A percentile compares a stretch with the other conserved stretches of the same genome.
Conservation (phyloP, 1,140 invertebrate species). For the Tetraneura akinire region DNA sequence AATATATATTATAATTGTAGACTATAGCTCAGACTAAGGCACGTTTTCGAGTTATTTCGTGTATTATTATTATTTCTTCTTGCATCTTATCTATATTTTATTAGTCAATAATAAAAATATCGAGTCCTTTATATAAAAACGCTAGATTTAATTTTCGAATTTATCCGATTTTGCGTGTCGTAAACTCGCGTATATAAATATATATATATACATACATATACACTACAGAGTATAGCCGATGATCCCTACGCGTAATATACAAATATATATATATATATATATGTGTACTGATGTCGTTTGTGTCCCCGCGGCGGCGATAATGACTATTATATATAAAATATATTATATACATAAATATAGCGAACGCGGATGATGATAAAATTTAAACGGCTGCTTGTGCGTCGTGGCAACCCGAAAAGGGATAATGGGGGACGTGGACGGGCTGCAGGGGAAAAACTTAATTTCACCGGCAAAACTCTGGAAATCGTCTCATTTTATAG, state of each 20-base stretch:
- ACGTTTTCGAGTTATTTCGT: no score
- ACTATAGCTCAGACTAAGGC: no score
- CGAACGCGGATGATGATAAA: constrained; percentile 22
- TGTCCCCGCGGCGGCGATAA: neutral
- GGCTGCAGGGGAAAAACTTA: constrained; percentile 36
- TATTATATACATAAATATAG: constrained; percentile 5
- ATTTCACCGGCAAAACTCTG: constrained; percentile 51
- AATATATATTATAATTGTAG: no score
- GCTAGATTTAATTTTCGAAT: neutral
- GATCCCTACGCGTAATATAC: neutral
- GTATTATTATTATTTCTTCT: no score
- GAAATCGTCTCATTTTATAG: constrained; percentile 51
- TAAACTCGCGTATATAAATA: constrained; percentile 13
- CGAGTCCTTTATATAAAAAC: no score
- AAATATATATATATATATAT: constrained; percentile 11
- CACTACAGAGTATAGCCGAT: no score
- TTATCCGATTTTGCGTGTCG: neutral
- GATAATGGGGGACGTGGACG: neutral
- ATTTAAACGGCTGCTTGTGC: constrained; percentile 31
- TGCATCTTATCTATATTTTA: no score
- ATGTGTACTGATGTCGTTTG: neutral
- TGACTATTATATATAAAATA: neutral
- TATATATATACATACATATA: neutral
- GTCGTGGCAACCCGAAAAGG: neutral
- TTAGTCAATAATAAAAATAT: no score